A percentile compares a stretch with the other conserved stretches of the same genome.
Evolutionary conservation across 2,888 invertebrate species (phyloP).

Genomic region (Xiphydria camelus): DNA sequence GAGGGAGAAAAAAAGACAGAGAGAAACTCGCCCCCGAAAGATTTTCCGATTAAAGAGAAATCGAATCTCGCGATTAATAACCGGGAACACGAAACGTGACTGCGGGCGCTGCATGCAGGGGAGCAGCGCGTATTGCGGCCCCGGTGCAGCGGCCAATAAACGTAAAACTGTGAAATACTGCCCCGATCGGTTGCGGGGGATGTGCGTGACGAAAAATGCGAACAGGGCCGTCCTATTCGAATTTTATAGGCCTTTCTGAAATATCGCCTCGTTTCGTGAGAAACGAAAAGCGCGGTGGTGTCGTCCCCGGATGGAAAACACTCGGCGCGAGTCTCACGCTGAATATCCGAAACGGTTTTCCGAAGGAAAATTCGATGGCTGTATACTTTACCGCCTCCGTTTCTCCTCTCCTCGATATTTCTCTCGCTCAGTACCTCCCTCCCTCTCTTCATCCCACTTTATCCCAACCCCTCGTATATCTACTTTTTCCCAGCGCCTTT

Average conservation of each 20-base stretch:
- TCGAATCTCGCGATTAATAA: no score
- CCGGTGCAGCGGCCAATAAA: conserved; percentile 36
- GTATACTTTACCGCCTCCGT: no score
- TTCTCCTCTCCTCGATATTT: background rate
- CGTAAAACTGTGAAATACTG: conserved; percentile 47
- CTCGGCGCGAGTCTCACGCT: no score
- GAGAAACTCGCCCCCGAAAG: background rate
- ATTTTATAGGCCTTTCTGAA: conserved; percentile 16
- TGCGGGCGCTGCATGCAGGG: no score
- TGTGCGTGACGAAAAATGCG: conserved; percentile 17
- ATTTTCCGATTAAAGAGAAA: background rate
- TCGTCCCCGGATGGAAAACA: no score
- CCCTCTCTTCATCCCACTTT: background rate
- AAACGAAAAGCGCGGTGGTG: no score
- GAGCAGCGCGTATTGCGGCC: conserved; percentile 1
- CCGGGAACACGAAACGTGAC: no score
- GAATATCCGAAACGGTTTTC: no score
- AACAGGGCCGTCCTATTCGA: conserved; percentile 15
- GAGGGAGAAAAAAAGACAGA: background rate
- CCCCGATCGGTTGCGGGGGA: conserved; percentile 38
- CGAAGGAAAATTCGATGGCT: no score
- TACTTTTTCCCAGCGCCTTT: no score
- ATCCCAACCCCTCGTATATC: background rate
- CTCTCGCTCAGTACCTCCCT: background rate
- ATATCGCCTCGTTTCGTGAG: conserved; percentile 5